Base-by-base conservation (phyloP, 2,797 vertebrate species). In the Semotilus atromaculatus region DNA sequence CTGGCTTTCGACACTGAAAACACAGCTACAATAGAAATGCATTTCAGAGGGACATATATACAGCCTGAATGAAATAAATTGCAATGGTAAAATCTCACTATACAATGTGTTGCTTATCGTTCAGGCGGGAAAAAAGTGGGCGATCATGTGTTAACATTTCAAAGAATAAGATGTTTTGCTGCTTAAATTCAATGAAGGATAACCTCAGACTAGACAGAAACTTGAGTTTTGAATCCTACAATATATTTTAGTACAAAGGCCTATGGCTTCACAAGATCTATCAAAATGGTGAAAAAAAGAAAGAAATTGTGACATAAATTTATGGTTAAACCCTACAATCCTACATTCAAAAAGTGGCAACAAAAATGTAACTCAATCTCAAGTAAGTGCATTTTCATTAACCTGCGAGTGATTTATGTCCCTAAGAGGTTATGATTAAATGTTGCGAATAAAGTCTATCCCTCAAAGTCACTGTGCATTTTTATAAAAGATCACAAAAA, bases 401-500 rank as follows among this genome's bases (percentile, higher is more conserved):
- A 88, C 74, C 82, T 68, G 23, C 70, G 89, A 85, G 82, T 45
- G 85, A 75, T 68, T 62, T 34, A 87, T 31, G 43, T 72, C 60
- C 62, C 83, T 60, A 83, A 74, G 38, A 77, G 51, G 16, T 60
- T 40, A 51, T 34, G 14, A 67, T 21, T 40, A 6, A 77, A 85
- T 64, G 72, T 88, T 8, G 21, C 26, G 38, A 81, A 68, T 40
- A 74, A 75, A 76, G 34, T 77, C 70, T 64, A 55, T 62, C 38
- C 71, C 21, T 64, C 31, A 90, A 92, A 93, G 90, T 89, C 90
- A 90, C 85, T 80, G 67, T 60, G 81, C 88, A 92, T 89, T 81
- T 53, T 14, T 11, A 78, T 34, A 21, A 1, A 77, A 40, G 34
- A 29, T 34, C 14, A 81, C n/a, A 23, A 81, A 85, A 80, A 62